Evolutionary conservation across 2,113 vertebrate species (phyloP), one percentile per base, ranked within the genome.

Genomic region (Equus quagga): DNA sequence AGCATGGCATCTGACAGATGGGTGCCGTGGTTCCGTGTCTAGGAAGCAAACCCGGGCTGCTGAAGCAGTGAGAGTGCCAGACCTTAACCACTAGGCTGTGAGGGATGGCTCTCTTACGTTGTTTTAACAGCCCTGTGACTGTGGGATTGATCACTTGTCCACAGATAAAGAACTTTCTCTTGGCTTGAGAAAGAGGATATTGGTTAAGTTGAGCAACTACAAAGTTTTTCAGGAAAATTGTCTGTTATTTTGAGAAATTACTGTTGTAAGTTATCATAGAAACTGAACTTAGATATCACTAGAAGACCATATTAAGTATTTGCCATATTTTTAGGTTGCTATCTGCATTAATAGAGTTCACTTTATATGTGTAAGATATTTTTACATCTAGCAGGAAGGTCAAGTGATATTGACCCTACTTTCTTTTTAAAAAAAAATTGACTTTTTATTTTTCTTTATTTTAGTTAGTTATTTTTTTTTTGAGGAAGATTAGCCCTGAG

Each of bases 161-260:
- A 28, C 1, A 51, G 54, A 60, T 51, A 89, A 72, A 90, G 19
- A 96, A 84, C 19, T 90, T 96, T 82, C 58, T 95, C 2, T 72
- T 49, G 21, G 44, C n/a, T 82, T 65, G 58, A 89, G 36, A 96
- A 94, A 80, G 67, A 75, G 41, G 75, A 17, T 93, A 11, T 84
- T 93, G 60, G n/a, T 96, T 91, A 96, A 72, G 23, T 26, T 76
- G 51, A 87, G 13, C 41, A 84, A 41, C 51, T 18, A 49, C 11
- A 41, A 67, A 86, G 49, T 70, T 95, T 94, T 89, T 81, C 41
- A 85, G 44, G 73, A 89, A 70, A 75, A 65, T 92, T 62, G 14
- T 44, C 17, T 76, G 24, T 64, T 91, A 65, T 81, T 96, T 95
- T 89, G n/a, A 69, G 91, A 91, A 89, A 76, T 95, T 93, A 41